A percentile compares a stretch with the other conserved stretches of the same genome.
Evolutionary conservation across 2,113 vertebrate genomes (phyloP).

Genomic region (Vidua chalybeata): DNA sequence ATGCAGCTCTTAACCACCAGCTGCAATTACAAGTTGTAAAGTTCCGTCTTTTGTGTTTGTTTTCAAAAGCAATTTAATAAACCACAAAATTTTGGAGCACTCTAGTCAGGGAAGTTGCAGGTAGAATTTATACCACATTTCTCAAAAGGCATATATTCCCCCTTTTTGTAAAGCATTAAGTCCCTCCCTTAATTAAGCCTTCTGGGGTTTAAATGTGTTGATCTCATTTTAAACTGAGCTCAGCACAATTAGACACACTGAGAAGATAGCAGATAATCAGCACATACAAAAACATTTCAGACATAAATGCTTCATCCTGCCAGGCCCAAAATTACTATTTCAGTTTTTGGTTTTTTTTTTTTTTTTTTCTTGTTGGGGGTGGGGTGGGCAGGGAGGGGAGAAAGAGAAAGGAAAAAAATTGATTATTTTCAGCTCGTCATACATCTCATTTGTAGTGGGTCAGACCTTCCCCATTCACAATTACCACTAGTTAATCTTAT

Average conservation of each 20-base stretch:
- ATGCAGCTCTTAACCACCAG: neutral
- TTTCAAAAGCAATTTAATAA: constrained; percentile 34
- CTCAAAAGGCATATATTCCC: constrained; percentile 55
- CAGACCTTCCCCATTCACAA: constrained; percentile 85
- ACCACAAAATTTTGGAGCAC: constrained; percentile 12
- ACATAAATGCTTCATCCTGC: constrained; percentile 70
- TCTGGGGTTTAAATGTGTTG: constrained; percentile 92
- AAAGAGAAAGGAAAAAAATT: constrained; percentile 64
- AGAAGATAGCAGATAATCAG: constrained; percentile 84
- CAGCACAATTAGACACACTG: constrained; percentile 92
- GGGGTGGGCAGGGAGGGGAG: neutral
- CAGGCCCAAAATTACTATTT: constrained; percentile 75
- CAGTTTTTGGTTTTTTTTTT: neutral
- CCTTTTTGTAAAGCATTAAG: constrained; percentile 75
- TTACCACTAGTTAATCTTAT: constrained; percentile 96
- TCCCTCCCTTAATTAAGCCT: constrained; percentile 97
- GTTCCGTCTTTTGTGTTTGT: constrained; percentile 61
- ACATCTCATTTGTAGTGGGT: constrained; percentile 84
- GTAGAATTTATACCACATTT: constrained; percentile 66
- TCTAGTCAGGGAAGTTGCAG: constrained; percentile 52
- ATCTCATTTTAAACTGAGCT: constrained; percentile 93
- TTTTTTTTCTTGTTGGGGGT: neutral
- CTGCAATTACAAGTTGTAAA: constrained; percentile 64
- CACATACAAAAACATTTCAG: constrained; percentile 79
- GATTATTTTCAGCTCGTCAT: constrained; percentile 85